These are phyloP conservation scores for Ceratina calcarata DNA, from an alignment of 1,140 invertebrate species.

Conservation along the genomic window DNA sequence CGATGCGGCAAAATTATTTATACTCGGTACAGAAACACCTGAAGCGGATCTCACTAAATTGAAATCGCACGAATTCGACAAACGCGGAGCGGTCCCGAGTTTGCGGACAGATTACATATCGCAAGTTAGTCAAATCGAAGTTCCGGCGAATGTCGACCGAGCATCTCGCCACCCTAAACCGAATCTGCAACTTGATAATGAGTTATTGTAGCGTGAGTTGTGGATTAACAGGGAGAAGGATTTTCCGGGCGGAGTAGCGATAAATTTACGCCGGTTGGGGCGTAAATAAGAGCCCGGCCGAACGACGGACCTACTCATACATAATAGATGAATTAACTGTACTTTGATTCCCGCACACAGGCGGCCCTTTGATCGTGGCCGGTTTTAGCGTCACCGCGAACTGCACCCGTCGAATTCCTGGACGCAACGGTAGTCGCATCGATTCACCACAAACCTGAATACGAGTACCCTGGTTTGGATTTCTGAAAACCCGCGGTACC, in stretches of 20 bases:
- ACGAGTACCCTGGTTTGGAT: slow-evolving; percentile 2
- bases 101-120: slow-evolving; percentile 11
- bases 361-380: slow-evolving; percentile 1
- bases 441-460: slow-evolving; percentile 18
- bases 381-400: slow-evolving; percentile 23
- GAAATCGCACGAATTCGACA: neutral
- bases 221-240: slow-evolving; percentile 59
- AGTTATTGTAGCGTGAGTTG: slow-evolving; percentile 64
- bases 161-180: slow-evolving; percentile 48
- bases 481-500: neutral
- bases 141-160: slow-evolving; percentile 54
- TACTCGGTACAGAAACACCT: too few species aligned
- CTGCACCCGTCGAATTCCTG: slow-evolving; percentile 3
- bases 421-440: neutral
- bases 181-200: slow-evolving; percentile 63
- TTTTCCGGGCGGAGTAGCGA: slow-evolving; percentile 27
- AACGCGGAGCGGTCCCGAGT: neutral
- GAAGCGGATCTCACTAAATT: slow-evolving; percentile 7
- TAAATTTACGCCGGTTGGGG: slow-evolving; percentile 12
- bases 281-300: slow-evolving; percentile 37
- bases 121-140: slow-evolving; percentile 43
- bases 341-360: slow-evolving; percentile 12
- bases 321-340: slow-evolving; percentile 42
- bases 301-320: slow-evolving; percentile 35
- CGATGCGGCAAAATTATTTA: neutral